Evolutionary conservation across 2,797 vertebrate genomes (phyloP).

Genomic region (Enteromius anoplus): DNA sequence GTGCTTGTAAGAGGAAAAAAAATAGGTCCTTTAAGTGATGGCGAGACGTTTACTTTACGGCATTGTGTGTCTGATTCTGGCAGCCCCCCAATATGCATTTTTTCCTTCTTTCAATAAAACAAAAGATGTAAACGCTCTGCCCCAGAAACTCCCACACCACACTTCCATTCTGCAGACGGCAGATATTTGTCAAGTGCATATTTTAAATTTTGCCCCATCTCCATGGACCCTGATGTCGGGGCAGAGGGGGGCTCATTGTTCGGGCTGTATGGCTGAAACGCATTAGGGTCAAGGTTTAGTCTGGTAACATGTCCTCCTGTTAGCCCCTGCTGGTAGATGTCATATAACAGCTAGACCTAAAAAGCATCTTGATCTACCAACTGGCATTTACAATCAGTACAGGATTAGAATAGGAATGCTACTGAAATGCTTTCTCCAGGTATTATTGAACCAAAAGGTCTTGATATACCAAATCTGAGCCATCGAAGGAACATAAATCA

Average conservation of each 20-base stretch:
- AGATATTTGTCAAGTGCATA: slow-evolving; percentile 73
- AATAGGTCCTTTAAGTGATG: slow-evolving; percentile 66
- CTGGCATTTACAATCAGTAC: background rate
- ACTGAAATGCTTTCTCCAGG: background rate
- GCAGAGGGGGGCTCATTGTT: slow-evolving; percentile 64
- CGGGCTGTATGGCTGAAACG: slow-evolving; percentile 30
- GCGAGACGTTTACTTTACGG: slow-evolving; percentile 75
- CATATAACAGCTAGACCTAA: background rate
- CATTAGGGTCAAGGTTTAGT: background rate
- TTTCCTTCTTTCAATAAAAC: slow-evolving; percentile 7
- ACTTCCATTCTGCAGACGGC: slow-evolving; percentile 61
- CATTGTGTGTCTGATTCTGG: slow-evolving; percentile 72
- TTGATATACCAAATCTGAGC: slow-evolving; percentile 6
- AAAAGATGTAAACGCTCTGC: slow-evolving; percentile 41
- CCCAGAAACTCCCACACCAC: slow-evolving; percentile 58
- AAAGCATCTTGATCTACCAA: background rate
- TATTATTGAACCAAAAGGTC: background rate
- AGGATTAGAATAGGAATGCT: background rate
- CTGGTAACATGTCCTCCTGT: slow-evolving; percentile 15
- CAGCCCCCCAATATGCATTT: slow-evolving; percentile 72
- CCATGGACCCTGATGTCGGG: slow-evolving; percentile 68
- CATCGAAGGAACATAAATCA: slow-evolving; percentile 26
- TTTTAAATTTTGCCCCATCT: slow-evolving; percentile 69
- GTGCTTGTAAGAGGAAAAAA: slow-evolving; percentile 14
- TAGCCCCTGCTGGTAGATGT: background rate